Evolutionary conservation across 2,888 invertebrate species (phyloP).

Genomic region (Volucella inanis): DNA sequence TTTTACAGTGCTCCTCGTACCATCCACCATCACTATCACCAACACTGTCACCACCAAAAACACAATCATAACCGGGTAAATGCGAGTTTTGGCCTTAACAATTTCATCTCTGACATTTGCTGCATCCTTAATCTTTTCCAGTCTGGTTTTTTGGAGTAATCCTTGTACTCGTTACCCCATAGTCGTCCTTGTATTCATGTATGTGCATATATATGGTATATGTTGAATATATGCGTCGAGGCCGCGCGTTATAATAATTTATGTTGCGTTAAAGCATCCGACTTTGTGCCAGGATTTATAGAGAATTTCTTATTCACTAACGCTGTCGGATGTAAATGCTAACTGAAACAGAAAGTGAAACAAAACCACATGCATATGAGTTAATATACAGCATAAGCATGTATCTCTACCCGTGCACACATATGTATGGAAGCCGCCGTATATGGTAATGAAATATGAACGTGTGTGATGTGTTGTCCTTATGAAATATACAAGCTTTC

Average conservation of each 20-base stretch:
- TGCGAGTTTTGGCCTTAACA: constrained; percentile 2
- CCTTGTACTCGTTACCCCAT: constrained; percentile 6
- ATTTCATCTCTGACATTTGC: constrained; percentile 24
- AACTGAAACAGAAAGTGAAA: constrained; percentile 54
- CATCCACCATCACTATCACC: neutral
- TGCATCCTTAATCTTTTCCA: constrained; percentile 40
- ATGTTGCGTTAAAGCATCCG: constrained; percentile 73
- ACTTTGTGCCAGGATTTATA: constrained; percentile 71
- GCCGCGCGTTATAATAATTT: constrained; percentile 67
- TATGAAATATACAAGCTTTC: constrained; percentile 34
- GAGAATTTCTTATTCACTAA: constrained; percentile 65
- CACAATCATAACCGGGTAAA: neutral
- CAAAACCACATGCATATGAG: constrained; percentile 4
- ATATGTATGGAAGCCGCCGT: neutral
- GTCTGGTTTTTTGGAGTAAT: neutral
- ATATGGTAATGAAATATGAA: constrained; percentile 63
- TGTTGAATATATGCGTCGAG: neutral
- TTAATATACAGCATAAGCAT: too few species aligned
- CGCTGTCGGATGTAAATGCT: constrained; percentile 62
- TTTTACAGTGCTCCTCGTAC: constrained; percentile 26
- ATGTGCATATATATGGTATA: neutral
- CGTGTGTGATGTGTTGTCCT: constrained; percentile 49
- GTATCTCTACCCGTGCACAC: too few species aligned
- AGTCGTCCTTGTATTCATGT: constrained; percentile 22
- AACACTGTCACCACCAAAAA: too few species aligned